Percentiles rank a stretch among this genome's conserved stretches.
These are phyloP conservation scores for Neodontobutis hainanensis DNA, from an alignment of 2,113 vertebrate genomes.

Conservation along the genomic window DNA sequence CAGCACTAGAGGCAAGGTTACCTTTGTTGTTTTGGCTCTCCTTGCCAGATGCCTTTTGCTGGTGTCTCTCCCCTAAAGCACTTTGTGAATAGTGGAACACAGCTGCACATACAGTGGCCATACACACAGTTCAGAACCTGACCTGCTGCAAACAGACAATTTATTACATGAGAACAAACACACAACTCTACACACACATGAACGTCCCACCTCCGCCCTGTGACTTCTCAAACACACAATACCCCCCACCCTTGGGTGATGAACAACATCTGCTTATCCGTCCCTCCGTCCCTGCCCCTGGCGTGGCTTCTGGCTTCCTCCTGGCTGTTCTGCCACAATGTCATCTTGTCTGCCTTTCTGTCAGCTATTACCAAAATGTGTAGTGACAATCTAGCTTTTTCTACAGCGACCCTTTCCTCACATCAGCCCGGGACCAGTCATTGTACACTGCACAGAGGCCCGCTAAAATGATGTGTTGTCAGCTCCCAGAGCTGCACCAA, in stretches of 20 bases:
- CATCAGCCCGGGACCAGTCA: conserved; percentile 60
- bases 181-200: conserved; percentile 30
- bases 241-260: conserved; percentile 75
- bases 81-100: conserved; percentile 55
- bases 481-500: conserved; percentile 26
- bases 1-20: conserved; percentile 79
- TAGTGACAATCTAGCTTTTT: conserved; percentile 78
- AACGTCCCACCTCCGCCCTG: conserved; percentile 37
- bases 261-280: conserved; percentile 82
- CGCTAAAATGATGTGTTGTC: conserved; percentile 52
- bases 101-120: conserved; percentile 3
- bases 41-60: conserved; percentile 74
- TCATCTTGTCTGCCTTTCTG: conserved; percentile 79
- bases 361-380: conserved; percentile 81
- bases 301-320: conserved; percentile 78
- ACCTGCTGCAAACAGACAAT: conserved; percentile 28
- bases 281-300: conserved; percentile 75
- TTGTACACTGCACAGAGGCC: conserved; percentile 47
- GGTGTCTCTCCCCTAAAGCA: conserved; percentile 66
- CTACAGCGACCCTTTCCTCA: conserved; percentile 54
- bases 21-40: conserved; percentile 78
- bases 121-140: conserved; percentile 4
- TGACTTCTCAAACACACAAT: conserved; percentile 49
- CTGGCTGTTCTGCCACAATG: conserved; percentile 80
- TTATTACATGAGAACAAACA: conserved; percentile 29